Base-by-base conservation (phyloP, 2,113 vertebrate species). In the Anolis sagrei region DNA sequence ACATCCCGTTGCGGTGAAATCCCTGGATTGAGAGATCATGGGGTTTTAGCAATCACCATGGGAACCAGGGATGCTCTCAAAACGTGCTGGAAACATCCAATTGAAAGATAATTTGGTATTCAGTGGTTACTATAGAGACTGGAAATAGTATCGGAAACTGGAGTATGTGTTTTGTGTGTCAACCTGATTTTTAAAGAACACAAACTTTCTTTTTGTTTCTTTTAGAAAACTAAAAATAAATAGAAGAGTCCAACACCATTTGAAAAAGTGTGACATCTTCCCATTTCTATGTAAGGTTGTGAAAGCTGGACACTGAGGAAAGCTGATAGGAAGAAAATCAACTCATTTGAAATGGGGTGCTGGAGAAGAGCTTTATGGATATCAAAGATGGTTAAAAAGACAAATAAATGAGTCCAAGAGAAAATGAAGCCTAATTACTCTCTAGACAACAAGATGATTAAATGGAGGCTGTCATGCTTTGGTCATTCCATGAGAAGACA, bases 91-190 rank as follows among this genome's bases (percentile, higher is more conserved):
- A 85, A 85, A 62, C 66, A 73, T 62, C 49, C 51, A 51, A 72
- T 79, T 85, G 34, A 70, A 61, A 73, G 54, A 72, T 85, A 36
- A 39, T 73, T 73, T 79, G 54, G 51, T 79, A 79, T 85, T 79
- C 75, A n/a, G 76, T 72, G 83, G 77, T 85, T 85, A 61, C 76
- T 62, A 85, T 73, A 76, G 84, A 85, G 49, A 85, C 76, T 13
- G 14, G 29, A 79, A 79, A 79, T 62, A 32, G 13, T 44, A 79
- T 73, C 32, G 51, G 79, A 79, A 79, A 73, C 34, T n/a, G 49
- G 3, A 68, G 21, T 85, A n/a, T 25, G 27, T 77, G 64, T 58
- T n/a, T 75, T 79, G 68, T 79, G 83, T 79, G 54, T 72, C 66
- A 44, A 48, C 32, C 1, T n/a, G 49, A 58, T 69, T 70, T 84